Evolutionary conservation across 2,113 vertebrate species (phyloP), one percentile per base, ranked within the genome.

Genomic region (Brachypodius melanocephalos): DNA sequence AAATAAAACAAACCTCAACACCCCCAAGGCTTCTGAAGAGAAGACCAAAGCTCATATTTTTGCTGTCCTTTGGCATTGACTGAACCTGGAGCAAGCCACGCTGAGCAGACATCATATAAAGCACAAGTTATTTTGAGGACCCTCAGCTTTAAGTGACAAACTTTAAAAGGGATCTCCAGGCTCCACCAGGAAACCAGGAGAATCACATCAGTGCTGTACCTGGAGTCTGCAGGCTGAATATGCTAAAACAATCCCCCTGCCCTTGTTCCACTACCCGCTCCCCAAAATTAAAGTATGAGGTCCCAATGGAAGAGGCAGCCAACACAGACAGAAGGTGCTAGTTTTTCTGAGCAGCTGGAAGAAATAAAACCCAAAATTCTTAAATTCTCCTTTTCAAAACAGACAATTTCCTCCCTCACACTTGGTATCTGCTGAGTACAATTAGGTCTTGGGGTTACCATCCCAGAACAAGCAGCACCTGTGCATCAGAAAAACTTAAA

Each of bases 211-310:
- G 48, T 55, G 49, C 14, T 40, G 8, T 11, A 74, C 40, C 24
- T 20, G 61, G 55, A 82, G 14, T 40, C 25, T 63, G 9, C 29
- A 79, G 22, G 46, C 5, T 68, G 20, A 76, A 38, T n/a, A 71
- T 9, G 6, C 13, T 45, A 65, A 59, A 48, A 65, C 5, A 73
- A 51, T 12, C 5, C 5, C 3, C 17, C 18, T 8, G 7, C 38
- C 52, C 45, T 58, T 43, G 36, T 46, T 16, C 38, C 10, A 31
- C 4, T 2, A 3, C 5, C 4, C 1, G 4, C 3, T 2, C 6
- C 4, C 6, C 6, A 21, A 40, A 34, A 38, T 40, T 40, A 88
- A 38, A 32, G 24, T 7, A 24, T 12, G 14, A 54, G 12, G 17
- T 59, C 8, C 20, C 31, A 28, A 1, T 67, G 38, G 45, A 76